phyloP scores from a whole-genome alignment of 2,113 vertebrate genomes.

The Colistium nudipinnis region DNA sequence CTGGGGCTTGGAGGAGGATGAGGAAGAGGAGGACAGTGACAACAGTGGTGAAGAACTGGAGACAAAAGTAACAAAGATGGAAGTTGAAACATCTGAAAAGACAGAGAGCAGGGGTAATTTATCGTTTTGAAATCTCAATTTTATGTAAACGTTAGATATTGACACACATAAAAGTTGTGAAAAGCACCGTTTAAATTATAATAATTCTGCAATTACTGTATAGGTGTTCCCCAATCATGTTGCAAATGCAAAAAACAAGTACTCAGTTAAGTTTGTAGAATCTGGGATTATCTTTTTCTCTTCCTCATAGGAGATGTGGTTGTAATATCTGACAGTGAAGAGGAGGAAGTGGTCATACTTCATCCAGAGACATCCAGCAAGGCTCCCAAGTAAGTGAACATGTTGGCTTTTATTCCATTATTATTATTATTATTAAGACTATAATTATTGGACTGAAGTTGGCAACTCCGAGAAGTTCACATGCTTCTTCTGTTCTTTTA shows the following conservation, averaged over 20 bases:
- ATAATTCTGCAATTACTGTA: not conserved
- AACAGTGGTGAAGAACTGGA: slow-evolving; percentile 51
- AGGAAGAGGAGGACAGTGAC: slow-evolving; percentile 72
- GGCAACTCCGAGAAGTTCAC: not conserved
- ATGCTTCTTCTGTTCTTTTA: not conserved
- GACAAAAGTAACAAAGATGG: slow-evolving; percentile 52
- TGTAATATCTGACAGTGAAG: slow-evolving; percentile 93
- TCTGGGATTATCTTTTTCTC: too few relatives aligned
- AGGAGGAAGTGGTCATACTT: slow-evolving; percentile 93
- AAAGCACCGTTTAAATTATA: not conserved
- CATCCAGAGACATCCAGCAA: slow-evolving; percentile 78
- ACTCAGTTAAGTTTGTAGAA: not conserved
- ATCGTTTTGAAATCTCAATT: not conserved
- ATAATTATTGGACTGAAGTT: not conserved
- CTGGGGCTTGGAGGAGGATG: slow-evolving; percentile 89
- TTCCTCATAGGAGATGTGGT: slow-evolving; percentile 82
- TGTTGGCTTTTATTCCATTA: not conserved
- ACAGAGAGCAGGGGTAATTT: slow-evolving; percentile 43
- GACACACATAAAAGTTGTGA: too few relatives aligned
- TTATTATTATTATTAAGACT: not conserved
- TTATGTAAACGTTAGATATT: not conserved
- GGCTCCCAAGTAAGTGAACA: slow-evolving; percentile 78
- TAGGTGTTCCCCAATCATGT: not conserved
- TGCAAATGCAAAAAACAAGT: not conserved
- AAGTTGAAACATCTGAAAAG: slow-evolving; percentile 26